Conservation (phyloP, 1,140 invertebrate genomes). For the Hormaphis cornu region DNA sequence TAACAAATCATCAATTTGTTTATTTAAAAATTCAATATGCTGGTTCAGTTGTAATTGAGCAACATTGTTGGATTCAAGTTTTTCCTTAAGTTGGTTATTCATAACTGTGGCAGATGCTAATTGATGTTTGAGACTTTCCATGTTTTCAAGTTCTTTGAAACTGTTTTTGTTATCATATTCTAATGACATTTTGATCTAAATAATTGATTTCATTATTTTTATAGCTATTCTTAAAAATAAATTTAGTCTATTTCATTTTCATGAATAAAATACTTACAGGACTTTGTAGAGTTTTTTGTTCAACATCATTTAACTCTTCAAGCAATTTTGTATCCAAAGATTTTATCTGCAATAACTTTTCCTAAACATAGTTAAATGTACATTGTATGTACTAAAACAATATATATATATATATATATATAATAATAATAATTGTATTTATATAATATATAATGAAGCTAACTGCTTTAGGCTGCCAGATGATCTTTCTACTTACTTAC, state of each 20-base stretch:
- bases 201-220: background rate
- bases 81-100: background rate
- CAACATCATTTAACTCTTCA: background rate
- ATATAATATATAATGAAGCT: too few species aligned
- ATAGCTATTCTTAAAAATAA: background rate
- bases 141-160: background rate
- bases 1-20: constrained; percentile 12
- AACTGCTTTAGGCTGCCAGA: too few species aligned
- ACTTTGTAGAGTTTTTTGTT: background rate
- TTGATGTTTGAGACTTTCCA: background rate
- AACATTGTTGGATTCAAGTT: constrained; percentile 9
- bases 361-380: too few species aligned
- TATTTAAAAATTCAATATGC: constrained; percentile 15
- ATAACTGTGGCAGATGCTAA: background rate
- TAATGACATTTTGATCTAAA: background rate
- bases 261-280: background rate
- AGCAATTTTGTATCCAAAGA: background rate
- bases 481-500: too few species aligned
- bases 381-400: too few species aligned
- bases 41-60: background rate
- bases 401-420: too few species aligned
- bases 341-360: background rate
- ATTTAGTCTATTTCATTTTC: background rate
- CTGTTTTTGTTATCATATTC: background rate
- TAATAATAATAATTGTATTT: too few species aligned